Evolutionary conservation across 2,113 vertebrate genomes (phyloP).

Genomic region (Rissa tridactyla): DNA sequence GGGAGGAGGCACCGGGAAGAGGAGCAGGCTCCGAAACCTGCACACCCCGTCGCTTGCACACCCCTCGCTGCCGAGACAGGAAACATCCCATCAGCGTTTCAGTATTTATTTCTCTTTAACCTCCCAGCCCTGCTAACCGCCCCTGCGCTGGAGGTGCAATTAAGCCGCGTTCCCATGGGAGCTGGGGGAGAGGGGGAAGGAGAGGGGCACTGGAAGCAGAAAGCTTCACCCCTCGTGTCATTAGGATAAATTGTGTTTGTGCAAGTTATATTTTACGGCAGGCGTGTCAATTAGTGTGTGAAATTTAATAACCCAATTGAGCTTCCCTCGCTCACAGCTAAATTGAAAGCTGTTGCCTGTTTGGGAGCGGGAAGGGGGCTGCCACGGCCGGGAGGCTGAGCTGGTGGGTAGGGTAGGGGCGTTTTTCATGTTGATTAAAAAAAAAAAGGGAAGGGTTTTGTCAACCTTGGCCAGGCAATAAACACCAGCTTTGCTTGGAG

Average conservation of each 20-base stretch:
- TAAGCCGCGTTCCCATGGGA: not conserved
- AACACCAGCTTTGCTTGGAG: not conserved
- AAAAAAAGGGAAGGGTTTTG: not conserved
- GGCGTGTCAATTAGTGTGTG: constrained; percentile 70
- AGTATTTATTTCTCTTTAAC: constrained; percentile 57
- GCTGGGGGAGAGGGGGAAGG: not conserved
- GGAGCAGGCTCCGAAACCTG: not conserved
- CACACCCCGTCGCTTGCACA: not conserved
- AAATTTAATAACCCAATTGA: constrained; percentile 73
- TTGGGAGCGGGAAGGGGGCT: constrained; percentile 5
- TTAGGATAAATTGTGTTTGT: constrained; percentile 71
- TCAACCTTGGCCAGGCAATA: not conserved
- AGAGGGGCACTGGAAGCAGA: constrained; percentile 25
- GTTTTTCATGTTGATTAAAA: not conserved
- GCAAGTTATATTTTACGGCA: constrained; percentile 62
- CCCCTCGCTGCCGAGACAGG: not conserved
- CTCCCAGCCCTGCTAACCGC: constrained; percentile 26
- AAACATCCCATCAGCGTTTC: constrained; percentile 29
- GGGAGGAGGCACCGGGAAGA: not conserved
- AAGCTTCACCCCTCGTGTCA: constrained; percentile 30
- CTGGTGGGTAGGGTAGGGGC: not conserved
- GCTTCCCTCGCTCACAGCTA: constrained; percentile 46
- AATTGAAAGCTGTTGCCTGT: constrained; percentile 65
- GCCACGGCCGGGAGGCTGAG: not conserved
- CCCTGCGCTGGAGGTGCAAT: constrained; percentile 21